Base-by-base conservation (phyloP, 2,113 vertebrate species). In the Hydrolagus affinis region DNA sequence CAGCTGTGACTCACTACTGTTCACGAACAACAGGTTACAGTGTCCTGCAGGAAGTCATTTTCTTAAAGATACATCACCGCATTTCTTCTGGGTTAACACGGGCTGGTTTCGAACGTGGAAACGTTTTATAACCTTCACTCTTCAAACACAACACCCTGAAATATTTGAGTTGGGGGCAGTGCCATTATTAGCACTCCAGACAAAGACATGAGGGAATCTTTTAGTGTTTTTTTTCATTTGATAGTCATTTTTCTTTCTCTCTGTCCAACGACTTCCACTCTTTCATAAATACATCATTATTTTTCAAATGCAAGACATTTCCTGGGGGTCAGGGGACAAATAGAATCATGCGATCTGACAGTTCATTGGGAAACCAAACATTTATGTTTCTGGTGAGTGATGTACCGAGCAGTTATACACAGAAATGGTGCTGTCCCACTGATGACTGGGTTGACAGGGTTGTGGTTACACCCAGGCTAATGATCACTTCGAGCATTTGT, bases 1-100 rank as follows among this genome's bases (percentile, higher is more conserved):
- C 60, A 83, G 78, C 78, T 83, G 60, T 83, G 62, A 83, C 60
- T 83, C 78, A 68, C 15, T 30, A 68, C 15, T 30, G 15, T 28
- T 21, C 15, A 3, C 8, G 2, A 68, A 2, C 23, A 12, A 44
- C 44, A 44, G 44, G 44, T 44, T 44, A 44, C 44, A 66, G 25
- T 32, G 15, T 8, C 60, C 28, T 21, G 23, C 60, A 83, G 78
- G 78, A 80, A 80, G 62, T 83, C 62, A 32, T 8, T 83, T 83
- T 68, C 78, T 83, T 68, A 66, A 83, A 83, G 78, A 10, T 8
- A 83, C 23, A 14, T 30, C 9, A 32, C 8, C 62, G 30, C 10
- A 66, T 83, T 25, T 30, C 21, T 23, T 59, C 44, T 59, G 62
- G 77, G 32, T 21, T 19, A 11, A 44, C 28, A 28, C 6, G 17